A percentile compares a stretch with the other conserved stretches of the same genome.
Evolutionary conservation across 2,888 invertebrate genomes (phyloP).

Genomic region (Nomada flava): DNA sequence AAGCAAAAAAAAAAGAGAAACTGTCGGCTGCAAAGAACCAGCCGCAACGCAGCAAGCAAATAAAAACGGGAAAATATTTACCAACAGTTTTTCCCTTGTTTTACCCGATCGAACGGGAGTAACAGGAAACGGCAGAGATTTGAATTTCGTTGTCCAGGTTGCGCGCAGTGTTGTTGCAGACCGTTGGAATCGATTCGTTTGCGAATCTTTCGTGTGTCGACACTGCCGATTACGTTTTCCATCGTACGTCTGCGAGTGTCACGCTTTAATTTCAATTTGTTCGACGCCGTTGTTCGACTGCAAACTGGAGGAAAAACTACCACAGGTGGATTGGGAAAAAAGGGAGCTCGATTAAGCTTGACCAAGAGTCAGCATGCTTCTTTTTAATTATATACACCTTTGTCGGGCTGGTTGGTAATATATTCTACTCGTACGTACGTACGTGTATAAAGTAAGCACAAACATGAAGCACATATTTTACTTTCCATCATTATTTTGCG

Average conservation of each 20-base stretch:
- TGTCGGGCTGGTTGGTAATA: no score
- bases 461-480: no score
- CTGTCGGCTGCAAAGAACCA: no score
- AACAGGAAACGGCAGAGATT: background rate
- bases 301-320: background rate
- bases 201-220: background rate
- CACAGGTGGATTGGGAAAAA: background rate
- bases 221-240: background rate
- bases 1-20: no score
- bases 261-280: conserved; percentile 7
- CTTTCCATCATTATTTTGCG: no score
- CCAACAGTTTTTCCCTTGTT: background rate
- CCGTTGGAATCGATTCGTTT: no score
- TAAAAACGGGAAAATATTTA: conserved; percentile 1
- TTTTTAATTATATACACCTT: no score
- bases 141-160: background rate
- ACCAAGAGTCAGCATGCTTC: no score
- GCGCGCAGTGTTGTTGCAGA: no score
- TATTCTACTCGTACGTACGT: no score
- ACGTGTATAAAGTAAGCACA: no score
- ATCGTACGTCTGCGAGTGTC: background rate
- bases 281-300: background rate
- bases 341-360: background rate
- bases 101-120: background rate
- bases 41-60: no score